Evolutionary conservation across 2,888 invertebrate species (phyloP), one percentile per base, ranked within the genome.

Genomic region (Amaurobius ferox): DNA sequence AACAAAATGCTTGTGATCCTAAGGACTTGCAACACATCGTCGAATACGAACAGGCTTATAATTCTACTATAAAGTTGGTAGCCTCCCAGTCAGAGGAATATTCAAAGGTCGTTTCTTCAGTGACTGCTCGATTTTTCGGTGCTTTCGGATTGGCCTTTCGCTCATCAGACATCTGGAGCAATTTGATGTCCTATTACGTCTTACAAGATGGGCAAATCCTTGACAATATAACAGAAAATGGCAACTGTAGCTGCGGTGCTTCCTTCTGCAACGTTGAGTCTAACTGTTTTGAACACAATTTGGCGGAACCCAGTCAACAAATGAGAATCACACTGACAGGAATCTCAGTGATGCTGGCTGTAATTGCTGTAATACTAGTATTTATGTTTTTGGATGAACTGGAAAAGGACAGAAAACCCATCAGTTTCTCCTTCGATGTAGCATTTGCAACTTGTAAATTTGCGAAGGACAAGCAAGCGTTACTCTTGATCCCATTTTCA

Each of bases 121-220:
- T 98, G 89, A 96, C 98, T 89, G 98, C 98, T 81, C 93, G 97
- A 90, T 98, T 98, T 94, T 99, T 99, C 92, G 99, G 99, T 64
- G 96, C 98, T 94, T 99, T 99, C 94, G 99, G 99, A 93, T 94
- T 98, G 90, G 96, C 98, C 89, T 98, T 98, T 95, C 98, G 98
- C 92, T 96, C 97, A 13, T 96, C 98, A 90, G 96, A 98, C 92
- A 94, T 98, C 64, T 97, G 97, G 96, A 98, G 98, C 91, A 98
- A 98, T 92, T 94, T 98, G 88, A 95, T 98, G 90, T 97, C 97
- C 16, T 97, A 97, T 6, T 87, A 89, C 19, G 89, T 91, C 9
- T 88, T 91, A 5, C 26, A 30, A 23, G 23, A 23, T 23, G 23
- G 23, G 5, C 6, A 1, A 23, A 23, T 55, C 23, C 55, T 55